A percentile compares a stretch with the other conserved stretches of the same genome.
phyloP scores from a whole-genome alignment of 2,113 vertebrate genomes.

The Asarcornis scutulata region DNA sequence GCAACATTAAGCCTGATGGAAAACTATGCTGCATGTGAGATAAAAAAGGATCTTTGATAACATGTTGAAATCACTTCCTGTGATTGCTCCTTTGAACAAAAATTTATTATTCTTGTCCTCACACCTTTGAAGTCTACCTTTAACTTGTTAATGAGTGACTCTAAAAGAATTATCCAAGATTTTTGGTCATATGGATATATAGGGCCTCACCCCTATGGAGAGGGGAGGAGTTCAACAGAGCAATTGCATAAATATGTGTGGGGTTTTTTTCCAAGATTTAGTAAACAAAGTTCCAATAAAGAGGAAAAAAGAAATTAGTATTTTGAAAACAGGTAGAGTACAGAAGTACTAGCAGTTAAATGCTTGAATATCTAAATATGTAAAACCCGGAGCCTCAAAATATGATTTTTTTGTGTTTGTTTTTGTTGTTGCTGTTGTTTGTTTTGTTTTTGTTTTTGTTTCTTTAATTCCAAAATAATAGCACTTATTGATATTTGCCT shows the following conservation, averaged over 20 bases:
- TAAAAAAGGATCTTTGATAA: not conserved
- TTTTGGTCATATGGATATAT: not conserved
- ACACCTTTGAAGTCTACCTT: not conserved
- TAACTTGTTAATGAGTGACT: not conserved
- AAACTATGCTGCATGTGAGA: not conserved
- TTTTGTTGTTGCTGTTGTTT: no score
- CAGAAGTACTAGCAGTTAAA: not conserved
- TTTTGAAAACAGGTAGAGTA: not conserved
- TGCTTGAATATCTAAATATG: not conserved
- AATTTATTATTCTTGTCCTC: not conserved
- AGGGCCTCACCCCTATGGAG: not conserved
- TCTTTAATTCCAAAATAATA: not conserved
- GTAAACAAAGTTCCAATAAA: not conserved
- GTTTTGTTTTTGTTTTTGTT: not conserved
- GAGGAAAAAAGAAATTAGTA: not conserved
- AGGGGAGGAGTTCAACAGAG: not conserved
- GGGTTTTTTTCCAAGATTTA: not conserved
- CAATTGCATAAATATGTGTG: rapidly evolving
- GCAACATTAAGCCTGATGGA: rapidly evolving
- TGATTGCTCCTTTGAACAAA: not conserved
- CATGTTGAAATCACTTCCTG: not conserved
- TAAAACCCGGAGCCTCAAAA: not conserved
- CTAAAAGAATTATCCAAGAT: not conserved
- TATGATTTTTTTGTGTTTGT: not conserved
- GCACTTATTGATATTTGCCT: not conserved